A percentile compares a stretch with the other conserved stretches of the same genome.
phyloP scores from a whole-genome alignment of 2,797 vertebrate genomes.

The Lates japonicus region DNA sequence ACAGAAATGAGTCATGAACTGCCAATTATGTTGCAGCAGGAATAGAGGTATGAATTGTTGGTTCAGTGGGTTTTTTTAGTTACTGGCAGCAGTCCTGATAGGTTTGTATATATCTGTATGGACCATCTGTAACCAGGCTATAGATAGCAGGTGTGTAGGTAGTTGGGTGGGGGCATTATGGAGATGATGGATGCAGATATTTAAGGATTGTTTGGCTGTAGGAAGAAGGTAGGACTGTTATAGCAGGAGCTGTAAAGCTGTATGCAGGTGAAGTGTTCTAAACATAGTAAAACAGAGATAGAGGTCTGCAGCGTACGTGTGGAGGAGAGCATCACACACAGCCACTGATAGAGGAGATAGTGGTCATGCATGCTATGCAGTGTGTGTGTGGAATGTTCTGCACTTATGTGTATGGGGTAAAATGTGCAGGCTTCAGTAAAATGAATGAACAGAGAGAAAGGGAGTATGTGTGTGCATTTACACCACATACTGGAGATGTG shows the following conservation, averaged over 20 bases:
- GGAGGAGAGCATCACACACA: slow-evolving; percentile 45
- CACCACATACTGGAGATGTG: slow-evolving; percentile 25
- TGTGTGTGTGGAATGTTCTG: slow-evolving; percentile 35
- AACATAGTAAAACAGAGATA: slow-evolving; percentile 59
- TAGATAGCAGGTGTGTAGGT: slow-evolving; percentile 55
- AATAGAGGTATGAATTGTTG: no score
- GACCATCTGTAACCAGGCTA: slow-evolving; percentile 38
- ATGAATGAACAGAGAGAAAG: neutral
- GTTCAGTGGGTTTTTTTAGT: neutral
- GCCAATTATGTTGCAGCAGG: no score
- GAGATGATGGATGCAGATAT: slow-evolving; percentile 60
- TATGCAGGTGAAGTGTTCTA: slow-evolving; percentile 67
- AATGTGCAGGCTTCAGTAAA: slow-evolving; percentile 33
- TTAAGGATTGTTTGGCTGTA: slow-evolving; percentile 32
- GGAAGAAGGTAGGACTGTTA: neutral
- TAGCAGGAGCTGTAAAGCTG: slow-evolving; percentile 6
- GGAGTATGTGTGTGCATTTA: neutral
- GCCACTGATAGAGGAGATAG: slow-evolving; percentile 37
- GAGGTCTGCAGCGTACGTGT: slow-evolving; percentile 59
- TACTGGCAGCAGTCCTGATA: neutral
- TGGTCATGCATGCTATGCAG: neutral
- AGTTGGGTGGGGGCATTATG: slow-evolving; percentile 33
- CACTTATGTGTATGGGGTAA: neutral
- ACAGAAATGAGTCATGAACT: no score
- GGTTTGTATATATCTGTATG: slow-evolving; percentile 30